A percentile compares a stretch with the other conserved stretches of the same genome.
Conservation (phyloP, 1,140 invertebrate species). For the Sitodiplosis mosellana region DNA sequence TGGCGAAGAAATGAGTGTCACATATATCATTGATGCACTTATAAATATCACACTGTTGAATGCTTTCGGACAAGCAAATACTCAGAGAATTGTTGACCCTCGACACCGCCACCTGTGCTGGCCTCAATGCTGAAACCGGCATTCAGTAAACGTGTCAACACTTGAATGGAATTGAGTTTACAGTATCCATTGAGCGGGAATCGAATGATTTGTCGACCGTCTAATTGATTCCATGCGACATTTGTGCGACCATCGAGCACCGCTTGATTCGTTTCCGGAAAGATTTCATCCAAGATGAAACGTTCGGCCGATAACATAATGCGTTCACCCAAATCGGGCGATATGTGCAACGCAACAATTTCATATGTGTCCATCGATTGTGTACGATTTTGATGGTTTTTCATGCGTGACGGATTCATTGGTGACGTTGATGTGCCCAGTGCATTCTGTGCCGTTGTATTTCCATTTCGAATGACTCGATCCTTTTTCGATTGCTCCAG, state of each 20-base stretch:
- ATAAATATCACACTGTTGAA: slow-evolving; percentile 23
- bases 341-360: slow-evolving; percentile 72
- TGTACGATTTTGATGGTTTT: slow-evolving; percentile 5
- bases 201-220: slow-evolving; percentile 67
- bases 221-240: slow-evolving; percentile 67
- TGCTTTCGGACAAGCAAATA: slow-evolving; percentile 62
- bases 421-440: slow-evolving; percentile 3
- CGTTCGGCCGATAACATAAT: slow-evolving; percentile 71
- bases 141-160: slow-evolving; percentile 73
- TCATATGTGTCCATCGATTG: slow-evolving; percentile 38
- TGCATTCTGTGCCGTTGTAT: slow-evolving; percentile 8
- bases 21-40: no score
- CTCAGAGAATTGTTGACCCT: slow-evolving; percentile 83
- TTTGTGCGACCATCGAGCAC: slow-evolving; percentile 63
- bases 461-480: slow-evolving; percentile 35
- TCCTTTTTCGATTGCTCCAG: slow-evolving; percentile 60
- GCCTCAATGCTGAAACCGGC: slow-evolving; percentile 62
- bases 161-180: slow-evolving; percentile 79
- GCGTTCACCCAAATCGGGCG: slow-evolving; percentile 71
- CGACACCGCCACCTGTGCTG: slow-evolving; percentile 73
- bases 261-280: slow-evolving; percentile 72
- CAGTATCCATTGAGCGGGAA: slow-evolving; percentile 86
- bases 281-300: slow-evolving; percentile 60
- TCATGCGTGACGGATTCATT: slow-evolving; percentile 14
- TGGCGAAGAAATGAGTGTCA: no score